A percentile compares a stretch with the other conserved stretches of the same genome.
Evolutionary conservation across 1,140 invertebrate genomes (phyloP).

Genomic region (Vanessa atalanta): DNA sequence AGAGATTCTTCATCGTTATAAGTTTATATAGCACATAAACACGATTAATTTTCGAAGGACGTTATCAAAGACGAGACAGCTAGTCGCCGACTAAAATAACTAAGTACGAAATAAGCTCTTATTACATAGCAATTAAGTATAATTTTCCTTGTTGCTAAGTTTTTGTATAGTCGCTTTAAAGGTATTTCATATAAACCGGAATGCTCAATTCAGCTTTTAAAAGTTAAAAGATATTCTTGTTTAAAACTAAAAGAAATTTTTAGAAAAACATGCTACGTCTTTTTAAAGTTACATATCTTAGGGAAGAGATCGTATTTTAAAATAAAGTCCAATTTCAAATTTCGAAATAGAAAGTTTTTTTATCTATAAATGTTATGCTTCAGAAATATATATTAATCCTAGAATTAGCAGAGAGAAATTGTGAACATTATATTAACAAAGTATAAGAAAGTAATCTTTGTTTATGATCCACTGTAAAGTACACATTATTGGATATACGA

Average conservation of each 20-base stretch:
- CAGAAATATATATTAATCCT: no score
- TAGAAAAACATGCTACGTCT: no score
- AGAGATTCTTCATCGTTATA: constrained; percentile 17
- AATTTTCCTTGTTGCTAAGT: constrained; percentile 31
- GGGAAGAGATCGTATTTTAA: no score
- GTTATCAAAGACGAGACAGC: constrained; percentile 69
- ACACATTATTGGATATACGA: no score
- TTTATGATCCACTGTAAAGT: no score
- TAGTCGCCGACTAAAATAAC: constrained; percentile 53
- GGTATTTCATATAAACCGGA: constrained; percentile 36
- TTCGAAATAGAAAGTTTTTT: no score
- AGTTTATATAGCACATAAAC: constrained; percentile 23
- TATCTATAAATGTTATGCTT: no score
- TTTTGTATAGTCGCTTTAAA: constrained; percentile 32
- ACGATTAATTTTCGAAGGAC: constrained; percentile 51
- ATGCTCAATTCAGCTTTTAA: not conserved
- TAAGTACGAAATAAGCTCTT: constrained; percentile 34
- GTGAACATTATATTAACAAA: no score
- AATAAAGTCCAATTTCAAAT: no score
- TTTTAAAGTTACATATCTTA: not conserved
- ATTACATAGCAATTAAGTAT: constrained; percentile 38
- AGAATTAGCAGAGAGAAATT: no score
- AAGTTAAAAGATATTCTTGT: not conserved
- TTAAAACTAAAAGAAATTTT: not conserved
- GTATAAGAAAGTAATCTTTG: no score